A percentile compares a stretch with the other conserved stretches of the same genome.
These are phyloP conservation scores for Oryzaephilus surinamensis DNA, from an alignment of 1,140 invertebrate genomes.

Conservation along the genomic window DNA sequence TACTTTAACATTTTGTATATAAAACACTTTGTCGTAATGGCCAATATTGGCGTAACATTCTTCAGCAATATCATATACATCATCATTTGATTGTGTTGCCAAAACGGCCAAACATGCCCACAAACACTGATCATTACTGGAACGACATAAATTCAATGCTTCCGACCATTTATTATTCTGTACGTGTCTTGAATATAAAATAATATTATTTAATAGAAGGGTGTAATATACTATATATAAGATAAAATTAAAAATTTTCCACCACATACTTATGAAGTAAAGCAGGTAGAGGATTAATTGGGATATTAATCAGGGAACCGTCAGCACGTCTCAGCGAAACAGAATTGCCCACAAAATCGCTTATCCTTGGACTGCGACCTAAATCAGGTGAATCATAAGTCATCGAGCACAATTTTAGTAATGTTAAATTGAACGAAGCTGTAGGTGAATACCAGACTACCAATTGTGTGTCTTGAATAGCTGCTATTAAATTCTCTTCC, in stretches of 20 bases:
- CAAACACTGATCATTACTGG: constrained; percentile 69
- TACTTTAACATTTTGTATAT: constrained; percentile 76
- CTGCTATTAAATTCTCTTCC: constrained; percentile 71
- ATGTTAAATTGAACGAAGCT: constrained; percentile 60
- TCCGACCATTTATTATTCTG: constrained; percentile 59
- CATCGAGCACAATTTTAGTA: constrained; percentile 43
- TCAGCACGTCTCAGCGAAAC: constrained; percentile 47
- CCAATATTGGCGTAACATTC: constrained; percentile 87
- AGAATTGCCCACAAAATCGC: constrained; percentile 68
- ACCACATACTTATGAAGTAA: constrained; percentile 34
- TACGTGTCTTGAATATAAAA: constrained; percentile 35
- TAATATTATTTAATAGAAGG: not conserved
- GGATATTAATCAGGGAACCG: constrained; percentile 44
- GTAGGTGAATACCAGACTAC: constrained; percentile 81
- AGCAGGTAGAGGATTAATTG: constrained; percentile 42
- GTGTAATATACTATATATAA: not conserved
- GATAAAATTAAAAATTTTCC: not conserved
- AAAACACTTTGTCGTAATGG: constrained; percentile 84
- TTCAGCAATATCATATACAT: constrained; percentile 66
- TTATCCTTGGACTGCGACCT: constrained; percentile 65
- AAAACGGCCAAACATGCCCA: constrained; percentile 87
- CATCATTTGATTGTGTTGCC: constrained; percentile 64
- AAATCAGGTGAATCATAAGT: constrained; percentile 51
- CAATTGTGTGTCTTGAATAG: constrained; percentile 69
- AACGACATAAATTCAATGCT: constrained; percentile 64